A percentile compares a stretch with the other conserved stretches of the same genome.
These are phyloP conservation scores for Tylochromis polylepis DNA, from an alignment of 2,113 vertebrate species.

Conservation along the genomic window DNA sequence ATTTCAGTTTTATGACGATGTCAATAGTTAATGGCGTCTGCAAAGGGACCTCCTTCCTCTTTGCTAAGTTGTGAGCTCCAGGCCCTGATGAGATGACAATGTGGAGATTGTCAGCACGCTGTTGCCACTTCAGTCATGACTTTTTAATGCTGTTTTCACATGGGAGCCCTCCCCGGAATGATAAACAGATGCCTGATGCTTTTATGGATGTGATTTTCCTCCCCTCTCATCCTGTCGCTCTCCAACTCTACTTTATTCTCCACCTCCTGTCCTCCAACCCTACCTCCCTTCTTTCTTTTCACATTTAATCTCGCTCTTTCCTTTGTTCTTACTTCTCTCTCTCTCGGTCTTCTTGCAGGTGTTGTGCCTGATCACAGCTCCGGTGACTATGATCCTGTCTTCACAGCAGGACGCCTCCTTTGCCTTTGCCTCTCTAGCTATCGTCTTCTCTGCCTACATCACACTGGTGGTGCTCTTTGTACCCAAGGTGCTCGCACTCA, in stretches of 20 bases:
- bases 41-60: slow-evolving; percentile 29
- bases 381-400: slow-evolving; percentile 93
- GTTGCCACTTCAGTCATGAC: slow-evolving; percentile 48
- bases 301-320: not conserved
- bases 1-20: slow-evolving; percentile 19
- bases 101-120: slow-evolving; percentile 29
- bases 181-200: slow-evolving; percentile 51
- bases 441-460: slow-evolving; percentile 94
- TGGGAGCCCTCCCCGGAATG: slow-evolving; percentile 35
- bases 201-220: slow-evolving; percentile 38
- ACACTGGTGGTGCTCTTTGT: slow-evolving; percentile 94
- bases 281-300: not conserved
- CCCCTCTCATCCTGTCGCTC: not conserved
- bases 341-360: slow-evolving; percentile 70
- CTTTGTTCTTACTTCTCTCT: not conserved
- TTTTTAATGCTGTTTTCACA: slow-evolving; percentile 60
- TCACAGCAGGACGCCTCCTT: slow-evolving; percentile 95
- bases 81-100: slow-evolving; percentile 35
- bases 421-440: slow-evolving; percentile 87
- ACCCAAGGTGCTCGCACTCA: slow-evolving; percentile 79
- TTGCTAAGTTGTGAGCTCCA: slow-evolving; percentile 17
- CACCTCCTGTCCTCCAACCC: not conserved
- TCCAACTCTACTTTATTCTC: not conserved
- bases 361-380: slow-evolving; percentile 92
- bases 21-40: slow-evolving; percentile 54